These are phyloP conservation scores for Phalera bucephala DNA, from an alignment of 2,888 invertebrate genomes.

Conservation along the genomic window DNA sequence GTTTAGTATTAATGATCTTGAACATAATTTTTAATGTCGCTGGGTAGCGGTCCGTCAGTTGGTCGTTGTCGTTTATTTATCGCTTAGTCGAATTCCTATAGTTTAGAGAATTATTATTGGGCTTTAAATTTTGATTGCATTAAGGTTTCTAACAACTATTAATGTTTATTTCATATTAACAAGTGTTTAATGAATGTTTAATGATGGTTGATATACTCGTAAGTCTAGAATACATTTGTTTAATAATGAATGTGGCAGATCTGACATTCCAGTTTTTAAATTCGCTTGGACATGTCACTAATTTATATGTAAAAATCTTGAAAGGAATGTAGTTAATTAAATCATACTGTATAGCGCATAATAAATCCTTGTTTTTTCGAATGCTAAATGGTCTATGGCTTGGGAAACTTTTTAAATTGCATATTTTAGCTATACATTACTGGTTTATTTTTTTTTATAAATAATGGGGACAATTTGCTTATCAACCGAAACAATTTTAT, in stretches of 20 bases:
- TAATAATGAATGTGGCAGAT: too few species aligned
- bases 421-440: too few species aligned
- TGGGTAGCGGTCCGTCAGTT: constrained; percentile 34
- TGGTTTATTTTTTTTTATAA: too few species aligned
- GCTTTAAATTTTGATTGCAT: constrained; percentile 30
- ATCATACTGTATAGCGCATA: constrained; percentile 21
- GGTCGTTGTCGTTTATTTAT: constrained; percentile 23
- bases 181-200: constrained; percentile 17
- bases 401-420: constrained; percentile 3
- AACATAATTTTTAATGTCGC: constrained; percentile 59
- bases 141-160: constrained; percentile 9
- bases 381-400: background rate
- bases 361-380: constrained; percentile 12
- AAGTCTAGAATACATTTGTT: too few species aligned
- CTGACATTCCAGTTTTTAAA: too few species aligned
- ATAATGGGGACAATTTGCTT: too few species aligned
- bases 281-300: constrained; percentile 17
- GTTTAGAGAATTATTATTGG: constrained; percentile 26
- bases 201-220: constrained; percentile 11
- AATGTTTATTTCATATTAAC: constrained; percentile 15
- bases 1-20: constrained; percentile 67
- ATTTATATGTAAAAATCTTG: constrained; percentile 37
- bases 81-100: constrained; percentile 17
- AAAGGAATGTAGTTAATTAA: constrained; percentile 40
- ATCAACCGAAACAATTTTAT: too few species aligned